These are phyloP conservation scores for Cepaea hortensis DNA, from an alignment of 2,888 invertebrate genomes.

Conservation along the genomic window DNA sequence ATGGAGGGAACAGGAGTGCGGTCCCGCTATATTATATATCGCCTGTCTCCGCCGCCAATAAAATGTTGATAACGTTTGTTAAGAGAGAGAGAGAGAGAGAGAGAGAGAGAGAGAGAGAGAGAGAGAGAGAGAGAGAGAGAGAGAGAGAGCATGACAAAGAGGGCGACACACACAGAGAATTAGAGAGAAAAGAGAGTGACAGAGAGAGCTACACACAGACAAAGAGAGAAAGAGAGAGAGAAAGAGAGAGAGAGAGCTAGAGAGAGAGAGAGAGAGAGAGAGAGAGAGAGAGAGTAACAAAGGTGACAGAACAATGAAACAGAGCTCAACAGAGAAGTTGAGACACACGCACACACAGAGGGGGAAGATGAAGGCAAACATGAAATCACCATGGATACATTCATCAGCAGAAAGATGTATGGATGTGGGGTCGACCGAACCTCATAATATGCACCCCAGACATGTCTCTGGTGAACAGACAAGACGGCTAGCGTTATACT, in stretches of 20 bases:
- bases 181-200: neutral
- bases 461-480: too few relatives aligned
- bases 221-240: neutral
- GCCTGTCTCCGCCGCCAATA: too few relatives aligned
- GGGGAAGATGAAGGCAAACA: neutral
- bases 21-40: too few relatives aligned
- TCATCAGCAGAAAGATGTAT: too few relatives aligned
- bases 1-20: too few relatives aligned
- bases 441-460: too few relatives aligned
- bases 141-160: neutral
- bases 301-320: neutral
- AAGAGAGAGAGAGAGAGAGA: too few relatives aligned
- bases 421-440: too few relatives aligned
- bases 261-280: neutral
- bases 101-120: neutral
- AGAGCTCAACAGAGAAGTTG: neutral
- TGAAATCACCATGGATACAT: too few relatives aligned
- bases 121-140: slow-evolving; percentile 14
- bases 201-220: neutral
- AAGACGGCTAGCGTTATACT: too few relatives aligned
- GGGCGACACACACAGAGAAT: too few relatives aligned
- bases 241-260: neutral
- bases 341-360: neutral
- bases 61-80: too few relatives aligned
- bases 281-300: neutral